Evolutionary conservation across 2,888 invertebrate species (phyloP).

Genomic region (Chloroclystis v-ata): DNA sequence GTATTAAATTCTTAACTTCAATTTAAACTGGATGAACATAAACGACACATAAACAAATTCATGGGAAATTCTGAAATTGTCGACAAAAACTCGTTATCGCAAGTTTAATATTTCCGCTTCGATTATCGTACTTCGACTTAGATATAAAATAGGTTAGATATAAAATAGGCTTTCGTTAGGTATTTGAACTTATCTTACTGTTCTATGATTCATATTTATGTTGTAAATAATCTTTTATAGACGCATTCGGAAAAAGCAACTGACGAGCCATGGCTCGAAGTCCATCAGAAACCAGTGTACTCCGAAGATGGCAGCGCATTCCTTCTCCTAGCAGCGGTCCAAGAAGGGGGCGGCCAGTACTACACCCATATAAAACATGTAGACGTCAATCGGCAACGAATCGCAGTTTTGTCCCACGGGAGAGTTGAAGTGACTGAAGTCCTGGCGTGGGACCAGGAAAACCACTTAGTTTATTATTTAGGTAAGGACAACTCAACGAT

Average conservation of each 20-base stretch:
- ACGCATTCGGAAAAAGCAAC: slow-evolving; percentile 90
- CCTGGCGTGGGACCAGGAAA: slow-evolving; percentile 89
- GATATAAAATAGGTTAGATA: too few relatives aligned
- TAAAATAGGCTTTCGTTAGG: too few relatives aligned
- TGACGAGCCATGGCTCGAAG: slow-evolving; percentile 91
- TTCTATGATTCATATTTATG: too few relatives aligned
- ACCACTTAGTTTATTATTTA: slow-evolving; percentile 87
- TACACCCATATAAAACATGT: slow-evolving; percentile 94
- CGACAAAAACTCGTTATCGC: too few relatives aligned
- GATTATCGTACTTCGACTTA: too few relatives aligned
- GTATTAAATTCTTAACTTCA: too few relatives aligned
- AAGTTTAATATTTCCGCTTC: too few relatives aligned
- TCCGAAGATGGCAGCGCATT: slow-evolving; percentile 91
- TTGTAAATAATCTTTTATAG: slow-evolving; percentile 46
- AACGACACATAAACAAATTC: too few relatives aligned
- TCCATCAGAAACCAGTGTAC: slow-evolving; percentile 90
- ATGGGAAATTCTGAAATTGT: too few relatives aligned
- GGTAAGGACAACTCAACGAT: slow-evolving; percentile 45
- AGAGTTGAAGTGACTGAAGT: slow-evolving; percentile 90
- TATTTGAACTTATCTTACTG: too few relatives aligned
- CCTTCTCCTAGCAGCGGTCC: slow-evolving; percentile 87
- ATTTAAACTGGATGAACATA: too few relatives aligned
- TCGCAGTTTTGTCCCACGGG: slow-evolving; percentile 91
- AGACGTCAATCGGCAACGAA: slow-evolving; percentile 87
- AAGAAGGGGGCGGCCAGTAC: slow-evolving; percentile 89